Evolutionary conservation across 1,140 invertebrate genomes (phyloP).

Genomic region (Conopomorpha cramerella): DNA sequence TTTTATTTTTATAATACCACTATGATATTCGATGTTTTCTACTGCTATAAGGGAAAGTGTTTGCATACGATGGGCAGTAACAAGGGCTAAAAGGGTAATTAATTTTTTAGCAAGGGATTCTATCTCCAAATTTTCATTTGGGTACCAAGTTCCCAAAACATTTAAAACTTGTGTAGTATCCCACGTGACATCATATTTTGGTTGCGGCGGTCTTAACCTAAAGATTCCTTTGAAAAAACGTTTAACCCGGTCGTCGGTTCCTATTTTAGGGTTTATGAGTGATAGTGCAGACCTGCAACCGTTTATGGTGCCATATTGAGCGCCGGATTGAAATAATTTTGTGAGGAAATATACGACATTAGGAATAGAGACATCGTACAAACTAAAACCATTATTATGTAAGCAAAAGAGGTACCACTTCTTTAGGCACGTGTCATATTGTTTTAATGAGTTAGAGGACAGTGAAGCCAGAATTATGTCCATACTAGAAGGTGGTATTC

Average conservation of each 20-base stretch:
- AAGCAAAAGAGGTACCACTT: conserved; percentile 3
- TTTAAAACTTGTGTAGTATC: conserved; percentile 1
- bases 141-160: neutral
- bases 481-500: conserved; percentile 6
- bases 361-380: too few species aligned
- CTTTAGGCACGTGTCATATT: conserved; percentile 12
- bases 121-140: neutral
- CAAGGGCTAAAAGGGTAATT: conserved; percentile 3
- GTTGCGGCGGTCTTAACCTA: neutral
- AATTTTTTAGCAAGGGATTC: neutral
- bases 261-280: neutral
- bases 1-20: conserved; percentile 1
- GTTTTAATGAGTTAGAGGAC: conserved; percentile 12
- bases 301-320: neutral
- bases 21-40: neutral
- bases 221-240: conserved; percentile 1
- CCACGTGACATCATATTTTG: conserved; percentile 4
- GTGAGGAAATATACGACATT: neutral
- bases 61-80: conserved; percentile 3
- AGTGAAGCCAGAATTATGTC: conserved; percentile 13
- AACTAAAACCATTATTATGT: neutral
- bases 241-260: neutral
- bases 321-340: neutral
- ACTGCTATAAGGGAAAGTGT: conserved; percentile 2
- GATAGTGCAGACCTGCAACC: neutral